Evolutionary conservation across 2,797 vertebrate genomes (phyloP), one percentile per base, ranked within the genome.

Genomic region (Takifugu ocellatus): DNA sequence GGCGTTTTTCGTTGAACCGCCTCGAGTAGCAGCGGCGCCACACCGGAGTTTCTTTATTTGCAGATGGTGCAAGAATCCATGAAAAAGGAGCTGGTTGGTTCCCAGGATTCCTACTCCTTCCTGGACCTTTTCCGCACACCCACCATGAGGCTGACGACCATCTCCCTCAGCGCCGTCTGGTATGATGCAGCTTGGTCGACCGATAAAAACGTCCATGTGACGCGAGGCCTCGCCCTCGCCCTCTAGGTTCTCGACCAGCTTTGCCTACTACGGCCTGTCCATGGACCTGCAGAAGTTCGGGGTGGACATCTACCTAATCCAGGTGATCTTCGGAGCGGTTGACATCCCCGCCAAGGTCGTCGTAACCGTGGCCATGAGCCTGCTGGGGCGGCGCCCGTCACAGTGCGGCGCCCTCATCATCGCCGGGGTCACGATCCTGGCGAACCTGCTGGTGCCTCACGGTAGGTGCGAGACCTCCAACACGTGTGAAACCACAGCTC

Each of bases 251-350:
- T 90, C 94, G 9, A 94, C 94, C 1, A 94, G 94, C 74, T 96
- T 98, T 10, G 92, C 92, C 54, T 98, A 98, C 80, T 98, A 98
- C 0, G 92, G 93, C 15, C 72, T 98, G 51, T 82, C 93, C 25
- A 94, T 98, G 93, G 93, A 95, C 31, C 87, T 98, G 62, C 94
- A 95, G 80, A 92, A 93, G 59, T 98, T 98, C 5, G 94, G 93
- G 0, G 88, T 94, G 70, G 85, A 93, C 77, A 87, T 98, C 62
- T 97, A 96, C 85, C 86, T 98, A 26, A 94, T 98, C 64, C 96
- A 98, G 83, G 90, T 98, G 59, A 97, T 99, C 68, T 99, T 98
- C 0, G 94, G 93, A 0, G 90, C 90, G 0, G 93, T 94, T 2
- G 96, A 98, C 79, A 89, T 98, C 69, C 96, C 96, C 0, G 94